Evolutionary conservation across 2,888 invertebrate genomes (phyloP), one percentile per base, ranked within the genome.

Genomic region (Ceraclea dissimilis): DNA sequence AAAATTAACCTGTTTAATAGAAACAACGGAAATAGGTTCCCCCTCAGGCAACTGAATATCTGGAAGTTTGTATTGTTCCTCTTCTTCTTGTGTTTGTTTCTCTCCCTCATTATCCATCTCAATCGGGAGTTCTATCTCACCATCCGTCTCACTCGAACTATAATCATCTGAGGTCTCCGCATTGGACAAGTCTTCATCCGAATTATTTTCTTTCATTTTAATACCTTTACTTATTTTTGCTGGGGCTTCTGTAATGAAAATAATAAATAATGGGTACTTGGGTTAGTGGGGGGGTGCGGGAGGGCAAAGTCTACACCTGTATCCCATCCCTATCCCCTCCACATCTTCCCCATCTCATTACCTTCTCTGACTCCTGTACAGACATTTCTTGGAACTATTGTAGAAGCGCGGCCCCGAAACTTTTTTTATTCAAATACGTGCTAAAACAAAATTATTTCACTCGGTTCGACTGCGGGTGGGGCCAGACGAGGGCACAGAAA

Each of bases 1-100:
- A 26, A 26, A 6, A 26, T 26, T n/a, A n/a, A 61, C 61, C 58
- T 61, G 61, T 52, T 61, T 61, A 6, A 61, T 61, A 17, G 61
- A 53, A 33, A 61, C 58, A 10, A 61, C 61, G 16, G 59, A 17
- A 16, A 61, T 59, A 11, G 57, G 56, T 51, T 59, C 52, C 31
- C 59, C 61, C 20, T 52, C 52, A 2, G 61, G 57, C 33, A 59
- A 34, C 13, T 53, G 56, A 34, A 61, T 61, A 31, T 59, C 57
- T 1, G 59, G 56, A 4, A 57, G 33, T 48, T 59, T 51, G 43
- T 55, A 60, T 26, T 57, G 60, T 26, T 26, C 26, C 26, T 10
- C 26, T 8, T 39, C 13, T 8, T 39, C 39, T 4, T 39, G 8
- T 16, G 4, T 2, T 13, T 39, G 39, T n/a, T 39, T 39, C 18